Evolutionary conservation across 2,888 invertebrate genomes (phyloP).

Genomic region (Steinernema hermaphroditum): DNA sequence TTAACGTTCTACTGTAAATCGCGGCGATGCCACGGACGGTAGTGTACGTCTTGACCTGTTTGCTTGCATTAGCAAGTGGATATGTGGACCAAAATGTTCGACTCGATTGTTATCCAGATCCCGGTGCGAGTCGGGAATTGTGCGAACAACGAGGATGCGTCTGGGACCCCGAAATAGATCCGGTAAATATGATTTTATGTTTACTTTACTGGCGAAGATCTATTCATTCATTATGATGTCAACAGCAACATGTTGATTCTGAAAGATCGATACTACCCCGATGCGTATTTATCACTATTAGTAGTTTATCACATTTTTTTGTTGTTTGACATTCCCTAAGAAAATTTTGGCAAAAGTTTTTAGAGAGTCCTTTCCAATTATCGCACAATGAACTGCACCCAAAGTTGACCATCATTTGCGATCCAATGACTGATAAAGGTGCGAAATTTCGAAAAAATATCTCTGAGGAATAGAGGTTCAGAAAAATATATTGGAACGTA

Average conservation of each 20-base stretch:
- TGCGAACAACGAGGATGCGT: conserved; percentile 56
- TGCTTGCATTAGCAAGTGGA: not conserved
- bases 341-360: no score
- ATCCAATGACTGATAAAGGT: no score
- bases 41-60: not conserved
- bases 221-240: not conserved
- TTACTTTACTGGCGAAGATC: no score
- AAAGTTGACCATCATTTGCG: no score
- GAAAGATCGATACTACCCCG: not conserved
- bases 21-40: conserved; percentile 1
- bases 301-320: no score
- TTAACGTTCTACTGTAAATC: not conserved
- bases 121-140: conserved; percentile 42
- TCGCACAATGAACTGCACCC: no score
- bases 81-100: conserved; percentile 25
- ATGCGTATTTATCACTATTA: not conserved
- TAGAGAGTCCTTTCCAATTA: no score
- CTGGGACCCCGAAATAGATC: conserved; percentile 40
- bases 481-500: no score
- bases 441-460: no score
- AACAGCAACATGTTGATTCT: not conserved
- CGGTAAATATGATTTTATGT: conserved; percentile 9
- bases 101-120: conserved; percentile 57
- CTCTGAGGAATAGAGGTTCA: no score
- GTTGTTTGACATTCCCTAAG: no score